These are phyloP conservation scores for Argyresthia goedartella DNA, from an alignment of 2,888 invertebrate genomes.

Conservation along the genomic window DNA sequence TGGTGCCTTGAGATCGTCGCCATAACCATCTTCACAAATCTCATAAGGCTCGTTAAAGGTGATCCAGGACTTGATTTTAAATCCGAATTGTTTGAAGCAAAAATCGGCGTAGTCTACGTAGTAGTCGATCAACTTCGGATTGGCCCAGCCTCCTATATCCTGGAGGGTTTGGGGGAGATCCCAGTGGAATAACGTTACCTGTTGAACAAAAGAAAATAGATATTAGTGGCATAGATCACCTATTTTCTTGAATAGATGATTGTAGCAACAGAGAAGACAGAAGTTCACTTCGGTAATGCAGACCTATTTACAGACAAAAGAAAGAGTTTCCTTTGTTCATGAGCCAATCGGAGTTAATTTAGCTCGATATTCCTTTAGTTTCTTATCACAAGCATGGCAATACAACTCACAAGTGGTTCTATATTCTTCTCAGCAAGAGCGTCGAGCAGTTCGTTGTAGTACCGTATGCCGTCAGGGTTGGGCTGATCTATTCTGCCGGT, in stretches of 20 bases:
- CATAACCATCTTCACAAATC: conserved; percentile 67
- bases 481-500: conserved; percentile 67
- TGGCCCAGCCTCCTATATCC: conserved; percentile 69
- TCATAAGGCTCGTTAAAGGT: conserved; percentile 78
- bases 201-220: conserved; percentile 10
- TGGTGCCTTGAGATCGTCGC: conserved; percentile 63
- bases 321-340: no score
- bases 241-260: no score
- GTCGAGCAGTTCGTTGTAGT: conserved; percentile 76
- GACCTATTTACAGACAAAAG: no score
- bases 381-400: no score
- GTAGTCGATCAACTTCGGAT: conserved; percentile 63
- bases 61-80: conserved; percentile 74
- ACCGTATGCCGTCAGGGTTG: conserved; percentile 73
- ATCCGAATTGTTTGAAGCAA: conserved; percentile 68
- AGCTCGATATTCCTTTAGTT: no score
- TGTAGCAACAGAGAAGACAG: no score
- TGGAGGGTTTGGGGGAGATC: conserved; percentile 73
- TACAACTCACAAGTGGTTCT: conserved; percentile 62
- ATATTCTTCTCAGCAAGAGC: conserved; percentile 74
- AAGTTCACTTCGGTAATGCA: no score
- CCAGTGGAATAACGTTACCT: conserved; percentile 78
- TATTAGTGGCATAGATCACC: not conserved
- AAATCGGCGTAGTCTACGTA: conserved; percentile 69
- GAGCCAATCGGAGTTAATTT: no score